phyloP scores from a whole-genome alignment of 2,797 vertebrate genomes.

The Ambastaia sidthimunki region DNA sequence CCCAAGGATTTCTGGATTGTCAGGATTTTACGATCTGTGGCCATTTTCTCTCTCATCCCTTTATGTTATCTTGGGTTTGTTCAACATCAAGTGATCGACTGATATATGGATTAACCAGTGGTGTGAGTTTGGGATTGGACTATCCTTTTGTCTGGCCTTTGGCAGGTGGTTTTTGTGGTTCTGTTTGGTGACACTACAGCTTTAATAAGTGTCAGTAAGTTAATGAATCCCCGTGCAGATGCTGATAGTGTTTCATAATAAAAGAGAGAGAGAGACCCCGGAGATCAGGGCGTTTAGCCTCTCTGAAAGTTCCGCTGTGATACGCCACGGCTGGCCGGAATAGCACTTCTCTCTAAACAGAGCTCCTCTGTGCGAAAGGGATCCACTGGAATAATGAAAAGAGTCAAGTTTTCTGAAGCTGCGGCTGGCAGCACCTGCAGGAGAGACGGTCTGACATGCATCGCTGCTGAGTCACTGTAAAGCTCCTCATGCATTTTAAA shows the following conservation, averaged over 20 bases:
- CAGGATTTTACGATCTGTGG: constrained; percentile 74
- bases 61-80: constrained; percentile 52
- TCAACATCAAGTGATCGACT: neutral
- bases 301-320: constrained; percentile 9
- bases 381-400: constrained; percentile 57
- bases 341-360: neutral
- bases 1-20: constrained; percentile 63
- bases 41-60: constrained; percentile 68
- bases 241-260: no score
- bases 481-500: constrained; percentile 82
- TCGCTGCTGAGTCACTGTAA: constrained; percentile 51
- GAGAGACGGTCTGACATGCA: constrained; percentile 20
- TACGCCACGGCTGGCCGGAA: constrained; percentile 34
- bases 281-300: constrained; percentile 43
- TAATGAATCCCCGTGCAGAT: no score
- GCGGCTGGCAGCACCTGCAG: constrained; percentile 23
- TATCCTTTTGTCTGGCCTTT: no score
- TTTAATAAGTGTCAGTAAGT: no score
- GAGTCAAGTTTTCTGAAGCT: constrained; percentile 40
- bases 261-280: constrained; percentile 42
- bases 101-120: constrained; percentile 7
- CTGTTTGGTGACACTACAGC: no score
- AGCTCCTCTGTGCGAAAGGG: constrained; percentile 47
- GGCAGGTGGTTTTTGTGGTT: no score
- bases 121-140: no score